These are phyloP conservation scores for Drosophila nikananu DNA, from an alignment of 1,140 invertebrate species.

Conservation along the genomic window DNA sequence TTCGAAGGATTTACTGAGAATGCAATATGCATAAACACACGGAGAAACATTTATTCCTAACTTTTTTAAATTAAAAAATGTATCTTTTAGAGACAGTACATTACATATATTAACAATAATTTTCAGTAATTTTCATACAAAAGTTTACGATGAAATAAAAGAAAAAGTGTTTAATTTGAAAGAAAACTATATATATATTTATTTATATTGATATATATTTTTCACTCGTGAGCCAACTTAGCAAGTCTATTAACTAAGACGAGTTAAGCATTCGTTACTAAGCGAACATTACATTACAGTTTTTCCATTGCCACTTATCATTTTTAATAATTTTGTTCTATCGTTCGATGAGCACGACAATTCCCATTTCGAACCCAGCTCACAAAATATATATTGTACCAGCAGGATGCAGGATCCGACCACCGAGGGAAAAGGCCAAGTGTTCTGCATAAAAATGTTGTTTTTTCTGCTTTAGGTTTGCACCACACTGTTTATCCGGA, in stretches of 20 bases:
- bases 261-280: too few species aligned
- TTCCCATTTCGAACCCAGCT: too few species aligned
- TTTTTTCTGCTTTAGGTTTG: constrained; percentile 40
- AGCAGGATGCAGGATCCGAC: constrained; percentile 5
- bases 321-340: neutral
- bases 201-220: neutral
- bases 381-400: neutral
- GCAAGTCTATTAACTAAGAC: neutral
- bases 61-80: neutral
- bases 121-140: neutral
- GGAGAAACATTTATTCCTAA: neutral
- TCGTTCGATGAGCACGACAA: neutral
- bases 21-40: constrained; percentile 13
- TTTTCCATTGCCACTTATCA: neutral
- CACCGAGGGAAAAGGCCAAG: constrained; percentile 33
- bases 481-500: constrained; percentile 20
- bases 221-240: neutral
- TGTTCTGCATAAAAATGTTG: constrained; percentile 58
- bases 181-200: too few species aligned
- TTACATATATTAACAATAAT: too few species aligned
- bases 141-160: neutral
- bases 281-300: too few species aligned
- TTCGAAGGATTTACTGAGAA: constrained; percentile 10
- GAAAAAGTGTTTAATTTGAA: neutral
- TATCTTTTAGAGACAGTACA: neutral